These are phyloP conservation scores for Promerops cafer DNA, from an alignment of 2,113 vertebrate species.

Conservation along the genomic window DNA sequence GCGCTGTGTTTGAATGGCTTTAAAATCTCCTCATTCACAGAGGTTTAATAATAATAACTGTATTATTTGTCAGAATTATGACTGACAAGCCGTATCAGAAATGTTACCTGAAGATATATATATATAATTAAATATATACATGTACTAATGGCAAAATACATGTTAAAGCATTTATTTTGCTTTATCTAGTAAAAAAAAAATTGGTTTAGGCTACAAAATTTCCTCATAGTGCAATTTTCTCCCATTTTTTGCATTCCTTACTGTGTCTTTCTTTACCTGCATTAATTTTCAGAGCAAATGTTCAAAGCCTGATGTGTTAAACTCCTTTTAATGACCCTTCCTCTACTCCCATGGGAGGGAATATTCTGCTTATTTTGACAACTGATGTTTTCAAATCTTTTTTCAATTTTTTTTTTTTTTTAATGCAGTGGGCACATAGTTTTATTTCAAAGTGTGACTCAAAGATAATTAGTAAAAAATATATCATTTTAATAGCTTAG, in stretches of 20 bases:
- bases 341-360: background rate
- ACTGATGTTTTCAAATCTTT: background rate
- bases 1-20: background rate
- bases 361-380: background rate
- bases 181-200: background rate
- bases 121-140: background rate
- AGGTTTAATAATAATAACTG: background rate
- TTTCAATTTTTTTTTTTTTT: background rate
- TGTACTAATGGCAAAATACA: background rate
- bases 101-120: background rate
- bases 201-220: background rate
- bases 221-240: accelerated
- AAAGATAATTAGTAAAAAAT: background rate
- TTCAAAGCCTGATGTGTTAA: background rate
- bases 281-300: background rate
- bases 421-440: accelerated
- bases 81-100: background rate
- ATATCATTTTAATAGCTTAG: background rate
- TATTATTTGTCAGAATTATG: background rate
- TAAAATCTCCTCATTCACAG: background rate
- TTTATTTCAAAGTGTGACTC: background rate
- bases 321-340: background rate
- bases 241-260: background rate
- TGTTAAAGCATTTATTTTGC: background rate
- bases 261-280: background rate